Conservation (phyloP, 2,113 vertebrate species). For the Globicephala melas region DNA sequence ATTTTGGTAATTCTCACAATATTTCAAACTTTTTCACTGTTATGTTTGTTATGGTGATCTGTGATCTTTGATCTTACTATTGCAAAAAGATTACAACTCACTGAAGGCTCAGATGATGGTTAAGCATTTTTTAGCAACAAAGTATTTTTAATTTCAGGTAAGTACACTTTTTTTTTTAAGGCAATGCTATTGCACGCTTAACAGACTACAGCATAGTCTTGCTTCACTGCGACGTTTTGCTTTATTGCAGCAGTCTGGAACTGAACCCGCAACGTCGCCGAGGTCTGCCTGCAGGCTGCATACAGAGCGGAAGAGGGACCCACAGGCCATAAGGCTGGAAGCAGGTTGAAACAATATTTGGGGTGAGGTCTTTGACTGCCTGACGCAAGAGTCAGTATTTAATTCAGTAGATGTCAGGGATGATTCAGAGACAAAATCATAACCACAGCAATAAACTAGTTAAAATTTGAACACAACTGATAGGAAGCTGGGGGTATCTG, state of each 20-base stretch:
- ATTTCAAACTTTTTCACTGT: neutral
- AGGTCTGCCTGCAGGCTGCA: neutral
- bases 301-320: neutral
- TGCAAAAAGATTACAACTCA: neutral
- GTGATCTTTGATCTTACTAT: neutral
- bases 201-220: neutral
- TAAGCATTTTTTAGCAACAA: neutral
- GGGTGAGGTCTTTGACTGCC: neutral
- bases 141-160: neutral
- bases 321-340: too few species aligned
- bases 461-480: neutral
- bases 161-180: neutral
- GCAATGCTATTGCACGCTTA: neutral
- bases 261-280: neutral
- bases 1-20: neutral
- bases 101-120: neutral
- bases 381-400: rapidly evolving
- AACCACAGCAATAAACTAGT: neutral
- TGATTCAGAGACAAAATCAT: neutral
- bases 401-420: neutral
- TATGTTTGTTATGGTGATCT: neutral
- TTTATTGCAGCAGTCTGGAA: too few species aligned
- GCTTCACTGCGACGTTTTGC: neutral
- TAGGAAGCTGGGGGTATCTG: neutral
- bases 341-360: neutral